phyloP scores from a whole-genome alignment of 1,140 invertebrate species.

The Drosophila insularis region DNA sequence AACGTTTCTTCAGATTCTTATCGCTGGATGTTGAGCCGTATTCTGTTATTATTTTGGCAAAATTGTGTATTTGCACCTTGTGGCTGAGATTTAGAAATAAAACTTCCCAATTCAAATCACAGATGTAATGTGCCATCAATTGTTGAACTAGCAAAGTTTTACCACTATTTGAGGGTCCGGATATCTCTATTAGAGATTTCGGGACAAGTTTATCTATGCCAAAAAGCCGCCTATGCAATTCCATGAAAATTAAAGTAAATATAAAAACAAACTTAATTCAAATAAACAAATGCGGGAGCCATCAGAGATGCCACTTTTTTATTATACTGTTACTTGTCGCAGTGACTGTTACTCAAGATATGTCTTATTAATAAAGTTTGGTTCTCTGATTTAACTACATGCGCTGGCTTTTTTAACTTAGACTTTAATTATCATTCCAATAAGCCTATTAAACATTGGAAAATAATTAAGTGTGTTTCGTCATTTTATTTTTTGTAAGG shows the following conservation, averaged over 20 bases:
- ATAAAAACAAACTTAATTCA: not conserved
- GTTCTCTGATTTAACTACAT: too few species aligned
- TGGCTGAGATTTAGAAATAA: constrained; percentile 25
- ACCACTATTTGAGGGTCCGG: constrained; percentile 16
- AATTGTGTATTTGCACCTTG: constrained; percentile 15
- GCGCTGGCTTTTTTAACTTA: not conserved
- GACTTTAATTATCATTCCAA: not conserved
- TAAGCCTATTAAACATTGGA: too few species aligned
- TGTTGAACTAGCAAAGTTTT: constrained; percentile 30
- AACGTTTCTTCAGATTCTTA: not conserved
- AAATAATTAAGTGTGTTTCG: too few species aligned
- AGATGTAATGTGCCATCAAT: constrained; percentile 17
- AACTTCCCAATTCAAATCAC: constrained; percentile 2
- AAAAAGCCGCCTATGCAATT: not conserved
- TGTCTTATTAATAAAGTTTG: too few species aligned
- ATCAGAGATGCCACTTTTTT: not conserved
- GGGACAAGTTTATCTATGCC: not conserved
- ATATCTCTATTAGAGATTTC: constrained; percentile 17
- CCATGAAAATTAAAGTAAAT: not conserved
- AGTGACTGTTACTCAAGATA: not conserved
- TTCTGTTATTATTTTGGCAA: constrained; percentile 1
- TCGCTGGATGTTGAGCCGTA: not conserved
- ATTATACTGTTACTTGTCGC: not conserved
- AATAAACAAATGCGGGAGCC: not conserved
- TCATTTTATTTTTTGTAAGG: too few species aligned